A percentile compares a stretch with the other conserved stretches of the same genome.
These are phyloP conservation scores for Acipenser transmontanus DNA, from an alignment of 2,797 vertebrate genomes.

Conservation along the genomic window DNA sequence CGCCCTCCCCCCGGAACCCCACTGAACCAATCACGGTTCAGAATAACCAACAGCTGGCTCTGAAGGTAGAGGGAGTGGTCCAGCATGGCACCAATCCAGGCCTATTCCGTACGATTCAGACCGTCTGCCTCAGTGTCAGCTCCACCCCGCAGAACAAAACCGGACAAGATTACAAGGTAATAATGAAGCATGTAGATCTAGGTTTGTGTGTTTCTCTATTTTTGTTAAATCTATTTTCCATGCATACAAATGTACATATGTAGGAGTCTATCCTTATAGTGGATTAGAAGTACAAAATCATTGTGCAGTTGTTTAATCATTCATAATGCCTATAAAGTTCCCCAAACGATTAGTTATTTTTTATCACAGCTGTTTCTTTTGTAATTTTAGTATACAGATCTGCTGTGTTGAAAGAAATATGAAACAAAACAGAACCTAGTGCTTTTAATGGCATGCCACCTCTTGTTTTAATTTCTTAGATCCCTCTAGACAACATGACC, in stretches of 20 bases:
- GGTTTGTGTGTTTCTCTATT: no score
- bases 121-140: conserved; percentile 87
- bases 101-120: conserved; percentile 92
- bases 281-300: no score
- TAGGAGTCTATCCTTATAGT: background rate
- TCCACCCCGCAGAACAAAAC: conserved; percentile 87
- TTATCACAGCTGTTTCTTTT: no score
- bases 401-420: no score
- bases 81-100: conserved; percentile 90
- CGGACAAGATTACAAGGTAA: conserved; percentile 84
- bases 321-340: no score
- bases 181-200: background rate
- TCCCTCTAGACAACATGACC: conserved; percentile 76
- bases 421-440: no score
- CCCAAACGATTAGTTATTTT: no score
- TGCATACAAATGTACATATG: background rate
- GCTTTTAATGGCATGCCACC: no score
- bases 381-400: no score
- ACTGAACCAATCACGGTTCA: conserved; percentile 89
- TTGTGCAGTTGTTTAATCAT: no score
- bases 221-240: no score
- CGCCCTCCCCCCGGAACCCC: conserved; percentile 85
- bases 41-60: conserved; percentile 85
- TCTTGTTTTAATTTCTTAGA: conserved; percentile 42
- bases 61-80: conserved; percentile 95